phyloP scores from a whole-genome alignment of 2,113 vertebrate genomes.

The Mesembrinibis cayennensis region DNA sequence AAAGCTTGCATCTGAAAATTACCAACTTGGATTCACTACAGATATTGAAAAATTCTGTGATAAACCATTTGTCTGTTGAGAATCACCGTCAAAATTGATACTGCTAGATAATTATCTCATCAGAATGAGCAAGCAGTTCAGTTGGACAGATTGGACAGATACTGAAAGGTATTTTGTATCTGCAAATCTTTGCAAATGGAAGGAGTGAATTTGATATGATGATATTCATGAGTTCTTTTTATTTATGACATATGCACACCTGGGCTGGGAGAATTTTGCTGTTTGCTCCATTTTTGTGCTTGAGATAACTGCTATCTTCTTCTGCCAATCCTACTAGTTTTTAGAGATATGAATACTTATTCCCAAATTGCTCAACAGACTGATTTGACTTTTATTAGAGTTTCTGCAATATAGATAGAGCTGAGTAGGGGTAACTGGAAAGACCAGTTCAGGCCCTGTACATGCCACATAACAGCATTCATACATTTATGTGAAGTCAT shows the following conservation, averaged over 20 bases:
- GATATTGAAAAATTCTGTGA: background rate
- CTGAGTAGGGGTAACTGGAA: background rate
- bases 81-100: background rate
- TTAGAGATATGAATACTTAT: background rate
- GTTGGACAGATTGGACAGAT: background rate
- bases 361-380: background rate
- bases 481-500: background rate
- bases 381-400: background rate
- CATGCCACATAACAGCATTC: rapidly evolving
- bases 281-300: background rate
- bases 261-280: background rate
- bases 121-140: background rate
- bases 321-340: background rate
- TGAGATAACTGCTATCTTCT: background rate
- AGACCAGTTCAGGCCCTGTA: background rate
- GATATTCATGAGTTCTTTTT: background rate
- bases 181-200: background rate
- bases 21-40: background rate
- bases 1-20: background rate
- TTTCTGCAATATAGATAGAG: background rate
- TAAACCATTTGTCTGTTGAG: background rate
- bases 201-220: background rate
- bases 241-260: background rate
- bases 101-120: background rate
- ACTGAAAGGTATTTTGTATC: background rate